Conservation (phyloP, 23 tunicate species). For the Trididemnum nubilum region DNA sequence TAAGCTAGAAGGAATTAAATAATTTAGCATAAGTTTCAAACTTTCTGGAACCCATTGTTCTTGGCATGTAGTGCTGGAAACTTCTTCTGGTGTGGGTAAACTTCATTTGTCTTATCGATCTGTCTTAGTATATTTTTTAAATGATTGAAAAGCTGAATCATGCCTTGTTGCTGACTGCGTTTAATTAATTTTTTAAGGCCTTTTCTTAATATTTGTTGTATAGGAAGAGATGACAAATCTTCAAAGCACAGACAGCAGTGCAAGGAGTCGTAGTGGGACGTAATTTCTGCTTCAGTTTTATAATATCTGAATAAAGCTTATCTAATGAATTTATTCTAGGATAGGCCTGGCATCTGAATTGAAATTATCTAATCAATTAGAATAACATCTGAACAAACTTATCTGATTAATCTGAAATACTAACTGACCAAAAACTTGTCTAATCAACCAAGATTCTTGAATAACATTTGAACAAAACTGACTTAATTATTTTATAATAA, state of each 20-base stretch:
- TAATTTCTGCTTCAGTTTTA: no score
- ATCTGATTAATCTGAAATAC: no score
- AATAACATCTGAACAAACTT: no score
- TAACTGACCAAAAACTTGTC: no score
- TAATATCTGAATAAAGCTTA: no score
- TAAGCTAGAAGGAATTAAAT: background rate
- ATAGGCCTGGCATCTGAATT: no score
- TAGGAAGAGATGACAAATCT: background rate
- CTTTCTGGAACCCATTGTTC: conserved; percentile 3
- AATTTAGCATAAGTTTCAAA: background rate
- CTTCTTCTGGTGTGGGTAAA: background rate
- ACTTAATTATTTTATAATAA: no score
- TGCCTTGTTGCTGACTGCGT: background rate
- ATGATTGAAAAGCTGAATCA: background rate
- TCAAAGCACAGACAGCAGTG: background rate
- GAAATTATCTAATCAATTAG: no score
- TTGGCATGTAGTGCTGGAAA: background rate
- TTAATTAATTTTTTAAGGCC: background rate
- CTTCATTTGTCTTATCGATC: background rate
- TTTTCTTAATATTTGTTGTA: background rate
- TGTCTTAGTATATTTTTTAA: background rate
- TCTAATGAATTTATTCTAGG: no score
- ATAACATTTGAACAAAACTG: no score
- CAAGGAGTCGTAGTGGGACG: background rate
- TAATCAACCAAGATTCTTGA: no score